Base-by-base conservation (phyloP, 2,113 vertebrate genomes). In the Potamarius usumacintae region DNA sequence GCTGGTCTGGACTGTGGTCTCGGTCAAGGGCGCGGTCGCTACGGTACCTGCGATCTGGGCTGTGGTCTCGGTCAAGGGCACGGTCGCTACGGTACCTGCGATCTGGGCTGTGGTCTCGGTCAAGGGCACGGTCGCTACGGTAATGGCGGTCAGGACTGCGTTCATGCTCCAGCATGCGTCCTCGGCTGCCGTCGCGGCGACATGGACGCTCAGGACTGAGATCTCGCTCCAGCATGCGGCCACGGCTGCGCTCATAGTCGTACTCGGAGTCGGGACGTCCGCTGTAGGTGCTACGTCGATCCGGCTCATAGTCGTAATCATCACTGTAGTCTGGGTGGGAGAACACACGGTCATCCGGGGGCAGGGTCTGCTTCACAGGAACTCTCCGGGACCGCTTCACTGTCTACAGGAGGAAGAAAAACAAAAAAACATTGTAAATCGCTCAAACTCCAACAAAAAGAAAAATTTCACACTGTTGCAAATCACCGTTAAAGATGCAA, bases 351-450 rank as follows among this genome's bases (percentile, higher is more conserved):
- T 96, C 96, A 0, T 96, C 96, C 5, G 94, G 93, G 0, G 96
- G 95, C 0, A 96, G 95, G 1, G 95, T 95, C 18, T 95, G 95
- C 83, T 96, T 96, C 85, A 93, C 86, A 0, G 96, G 97, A 34
- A 98, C 95, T 86, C 96, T 97, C 87, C 96, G 92, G 12, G 96
- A 94, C 86, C 98, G 95, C 92, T 99, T 99, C 76, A 99, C 96
- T 0, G 96, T 95, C 98, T 99, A 92, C 90, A 53, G 62, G 48
- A 22, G 30, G 17, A 22, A 63, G 2, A 48, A 27, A 67, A 52
- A 7, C 78, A 30, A 67, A 9, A 34, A 7, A 65, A 55, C 10
- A 12, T 0, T 30, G 30, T 30, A 30, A 34, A 27, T 15, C 11
- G 7, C 14, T 55, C 0, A 55, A 30, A 1, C 18, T 52, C 20